phyloP scores from a whole-genome alignment of 2,113 vertebrate species.

The Bambusicola thoracicus region DNA sequence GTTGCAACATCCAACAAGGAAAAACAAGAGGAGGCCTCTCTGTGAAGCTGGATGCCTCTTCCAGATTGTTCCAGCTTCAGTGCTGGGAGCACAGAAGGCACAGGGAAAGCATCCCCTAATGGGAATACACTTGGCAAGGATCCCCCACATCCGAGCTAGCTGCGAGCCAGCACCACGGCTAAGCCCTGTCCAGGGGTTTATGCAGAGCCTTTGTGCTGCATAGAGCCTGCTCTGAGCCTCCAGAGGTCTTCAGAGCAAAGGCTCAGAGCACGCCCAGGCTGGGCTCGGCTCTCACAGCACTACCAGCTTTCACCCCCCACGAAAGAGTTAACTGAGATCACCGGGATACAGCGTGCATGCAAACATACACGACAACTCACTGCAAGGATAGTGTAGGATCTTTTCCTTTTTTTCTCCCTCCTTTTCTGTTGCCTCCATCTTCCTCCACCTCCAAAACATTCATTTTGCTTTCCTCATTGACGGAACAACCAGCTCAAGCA shows the following conservation, averaged over 20 bases:
- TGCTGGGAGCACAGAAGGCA: neutral
- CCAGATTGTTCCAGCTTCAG: neutral
- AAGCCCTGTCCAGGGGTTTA: neutral
- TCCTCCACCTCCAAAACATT: conserved; percentile 18
- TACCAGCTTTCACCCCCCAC: neutral
- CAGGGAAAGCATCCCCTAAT: neutral
- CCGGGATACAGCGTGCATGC: neutral
- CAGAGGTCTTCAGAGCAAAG: neutral
- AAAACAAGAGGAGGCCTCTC: neutral
- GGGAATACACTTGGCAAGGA: neutral
- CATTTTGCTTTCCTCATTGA: conserved; percentile 32
- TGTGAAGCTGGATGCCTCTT: neutral
- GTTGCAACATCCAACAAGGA: neutral
- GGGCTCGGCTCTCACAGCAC: neutral
- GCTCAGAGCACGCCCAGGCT: neutral
- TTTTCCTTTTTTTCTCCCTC: neutral
- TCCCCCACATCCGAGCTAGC: neutral
- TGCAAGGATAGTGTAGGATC: neutral
- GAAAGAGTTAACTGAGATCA: neutral
- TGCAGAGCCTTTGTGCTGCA: neutral
- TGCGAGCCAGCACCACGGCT: neutral
- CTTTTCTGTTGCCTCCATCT: conserved; percentile 36
- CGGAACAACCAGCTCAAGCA: conserved; percentile 28
- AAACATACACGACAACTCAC: neutral
- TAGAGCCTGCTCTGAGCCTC: neutral